Evolutionary conservation across 2,888 invertebrate species (phyloP).

Genomic region (Osedax fenrisi): DNA sequence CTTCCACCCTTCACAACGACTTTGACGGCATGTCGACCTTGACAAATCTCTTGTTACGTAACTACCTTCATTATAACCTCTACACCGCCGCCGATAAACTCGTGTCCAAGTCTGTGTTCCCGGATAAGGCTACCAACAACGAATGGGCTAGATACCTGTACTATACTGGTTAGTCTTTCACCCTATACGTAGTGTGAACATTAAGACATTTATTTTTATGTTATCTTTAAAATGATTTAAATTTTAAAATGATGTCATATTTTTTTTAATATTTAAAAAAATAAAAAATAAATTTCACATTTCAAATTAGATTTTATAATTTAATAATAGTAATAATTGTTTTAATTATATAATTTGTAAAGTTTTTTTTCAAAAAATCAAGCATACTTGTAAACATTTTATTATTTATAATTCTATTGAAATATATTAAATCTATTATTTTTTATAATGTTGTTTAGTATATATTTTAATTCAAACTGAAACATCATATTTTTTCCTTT

Average conservation of each 20-base stretch:
- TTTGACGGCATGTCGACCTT: conserved; percentile 92
- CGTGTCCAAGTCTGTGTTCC: conserved; percentile 88
- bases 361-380: too few relatives aligned
- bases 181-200: not conserved
- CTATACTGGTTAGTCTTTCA: conserved; percentile 58
- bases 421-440: too few relatives aligned
- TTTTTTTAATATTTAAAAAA: not conserved
- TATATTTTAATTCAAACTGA: too few relatives aligned
- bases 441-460: too few relatives aligned
- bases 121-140: conserved; percentile 91
- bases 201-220: too few relatives aligned
- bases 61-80: conserved; percentile 84
- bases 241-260: not conserved
- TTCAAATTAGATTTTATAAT: too few relatives aligned
- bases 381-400: too few relatives aligned
- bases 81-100: conserved; percentile 94
- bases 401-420: too few relatives aligned
- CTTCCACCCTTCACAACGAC: conserved; percentile 85
- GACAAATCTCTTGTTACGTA: conserved; percentile 83
- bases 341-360: too few relatives aligned
- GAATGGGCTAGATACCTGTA: conserved; percentile 95
- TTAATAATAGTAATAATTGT: too few relatives aligned
- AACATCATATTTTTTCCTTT: too few relatives aligned
- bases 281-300: not conserved
- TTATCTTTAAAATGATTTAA: not conserved